A percentile compares a stretch with the other conserved stretches of the same genome.
Evolutionary conservation across 1,140 invertebrate species (phyloP).

Genomic region (Trachymyrmex cornetzi): DNA sequence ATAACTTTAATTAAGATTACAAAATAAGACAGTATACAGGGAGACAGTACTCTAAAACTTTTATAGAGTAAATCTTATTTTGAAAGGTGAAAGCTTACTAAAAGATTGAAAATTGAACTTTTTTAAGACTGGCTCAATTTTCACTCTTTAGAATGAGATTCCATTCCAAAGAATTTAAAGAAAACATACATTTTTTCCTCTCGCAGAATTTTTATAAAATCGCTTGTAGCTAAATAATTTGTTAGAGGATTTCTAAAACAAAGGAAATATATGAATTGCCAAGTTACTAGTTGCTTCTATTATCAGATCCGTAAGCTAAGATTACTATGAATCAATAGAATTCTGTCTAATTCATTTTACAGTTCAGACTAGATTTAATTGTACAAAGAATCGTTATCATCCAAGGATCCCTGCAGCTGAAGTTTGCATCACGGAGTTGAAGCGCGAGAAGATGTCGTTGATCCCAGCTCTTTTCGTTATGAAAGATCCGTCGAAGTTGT

Average conservation of each 20-base stretch:
- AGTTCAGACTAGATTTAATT: not conserved
- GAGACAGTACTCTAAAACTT: no score
- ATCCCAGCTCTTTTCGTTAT: constrained; percentile 25
- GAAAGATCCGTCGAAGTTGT: constrained; percentile 38
- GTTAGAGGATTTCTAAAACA: not conserved
- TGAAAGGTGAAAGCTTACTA: no score
- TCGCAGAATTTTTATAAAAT: no score
- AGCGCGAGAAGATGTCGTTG: constrained; percentile 31
- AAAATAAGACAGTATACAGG: no score
- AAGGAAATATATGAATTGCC: not conserved
- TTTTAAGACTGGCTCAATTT: no score
- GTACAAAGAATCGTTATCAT: not conserved
- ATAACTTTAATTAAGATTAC: no score
- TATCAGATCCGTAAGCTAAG: not conserved
- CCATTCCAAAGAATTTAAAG: no score
- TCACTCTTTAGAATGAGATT: no score
- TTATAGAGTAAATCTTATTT: no score
- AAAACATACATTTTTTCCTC: no score
- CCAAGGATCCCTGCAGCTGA: not conserved
- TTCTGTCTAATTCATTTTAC: not conserved
- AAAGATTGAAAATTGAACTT: no score
- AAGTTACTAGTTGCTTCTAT: not conserved
- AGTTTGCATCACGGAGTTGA: not conserved
- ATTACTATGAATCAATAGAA: not conserved
- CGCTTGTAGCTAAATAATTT: no score